Base-by-base conservation (phyloP, 2,113 vertebrate species). In the Gallinago jamesoni region DNA sequence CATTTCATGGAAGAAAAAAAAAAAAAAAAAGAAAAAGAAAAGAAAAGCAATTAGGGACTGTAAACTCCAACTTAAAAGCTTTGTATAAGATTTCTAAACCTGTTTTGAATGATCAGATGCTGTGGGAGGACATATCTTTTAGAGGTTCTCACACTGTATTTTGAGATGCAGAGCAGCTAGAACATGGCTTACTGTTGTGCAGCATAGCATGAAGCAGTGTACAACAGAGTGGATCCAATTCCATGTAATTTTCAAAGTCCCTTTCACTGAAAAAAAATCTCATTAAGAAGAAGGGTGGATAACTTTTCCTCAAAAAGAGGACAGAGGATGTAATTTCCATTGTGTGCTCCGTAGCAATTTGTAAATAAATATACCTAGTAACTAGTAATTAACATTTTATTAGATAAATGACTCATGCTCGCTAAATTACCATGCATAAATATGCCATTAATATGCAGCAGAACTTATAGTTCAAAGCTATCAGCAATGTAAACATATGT, bases 351-450 rank as follows among this genome's bases (percentile, higher is more conserved):
- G 73, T 10, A 70, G 91, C 84, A 96, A 95, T 97, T 96, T 95
- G 95, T 96, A 96, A 98, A 97, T 96, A 98, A 97, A 93, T 95
- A 97, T 41, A 97, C 96, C 96, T 95, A 97, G 96, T 93, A 97
- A 97, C 92, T 68, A 95, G 96, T 97, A 97, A 98, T 98, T 98
- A 97, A 98, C 95, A 96, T 98, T 97, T 98, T 97, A 97, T 97
- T 97, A 97, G 96, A 97, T 96, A 98, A 97, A 98, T 97, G 91
- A 97, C 95, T 98, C 84, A 5, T 93, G 95, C 93, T 96, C 10
- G 24, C 90, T 98, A 96, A 97, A 97, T 97, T 98, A 97, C 93
- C 93, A 90, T 96, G 97, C 94, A 97, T 95, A 97, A 97, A 97
- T 96, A 96, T 94, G 37, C 74, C 84, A 96, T 97, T 98, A 98